Evolutionary conservation across 2,797 vertebrate species (phyloP).

Genomic region (Nothura maculosa): DNA sequence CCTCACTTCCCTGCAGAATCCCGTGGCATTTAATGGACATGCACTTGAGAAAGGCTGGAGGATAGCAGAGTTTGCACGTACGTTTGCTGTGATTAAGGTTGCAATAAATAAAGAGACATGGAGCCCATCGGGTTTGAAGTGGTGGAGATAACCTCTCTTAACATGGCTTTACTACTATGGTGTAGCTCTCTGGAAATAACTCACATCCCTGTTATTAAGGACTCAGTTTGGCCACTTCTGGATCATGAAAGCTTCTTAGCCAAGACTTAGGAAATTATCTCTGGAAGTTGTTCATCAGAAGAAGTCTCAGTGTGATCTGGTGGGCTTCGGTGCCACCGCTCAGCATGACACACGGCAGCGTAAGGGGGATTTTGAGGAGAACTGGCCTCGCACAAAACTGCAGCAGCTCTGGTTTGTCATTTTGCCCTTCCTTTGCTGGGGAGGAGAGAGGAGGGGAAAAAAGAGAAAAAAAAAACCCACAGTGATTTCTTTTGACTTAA

Average conservation of each 20-base stretch:
- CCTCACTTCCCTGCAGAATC: background rate
- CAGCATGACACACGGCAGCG: constrained; percentile 51
- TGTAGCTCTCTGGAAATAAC: constrained; percentile 20
- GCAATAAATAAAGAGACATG: background rate
- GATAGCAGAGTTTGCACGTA: background rate
- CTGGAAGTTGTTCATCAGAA: constrained; percentile 35
- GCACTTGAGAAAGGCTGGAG: background rate
- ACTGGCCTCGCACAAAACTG: constrained; percentile 72
- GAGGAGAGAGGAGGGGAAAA: background rate
- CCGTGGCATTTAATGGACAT: background rate
- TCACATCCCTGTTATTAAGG: constrained; percentile 31
- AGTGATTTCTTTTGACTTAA: constrained; percentile 89
- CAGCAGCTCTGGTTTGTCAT: constrained; percentile 81
- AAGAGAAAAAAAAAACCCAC: background rate
- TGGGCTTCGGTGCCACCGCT: constrained; percentile 41
- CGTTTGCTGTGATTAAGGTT: background rate
- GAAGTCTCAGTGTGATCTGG: constrained; percentile 26
- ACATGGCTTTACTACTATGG: background rate
- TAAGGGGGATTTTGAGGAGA: constrained; percentile 75
- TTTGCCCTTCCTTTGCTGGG: constrained; percentile 82
- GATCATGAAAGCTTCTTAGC: constrained; percentile 53
- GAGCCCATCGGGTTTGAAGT: background rate
- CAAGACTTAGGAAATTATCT: constrained; percentile 35
- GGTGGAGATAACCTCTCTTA: background rate
- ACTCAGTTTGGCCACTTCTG: constrained; percentile 55